phyloP scores from a whole-genome alignment of 2,797 vertebrate genomes.

The Gadopsis bispinosus region DNA sequence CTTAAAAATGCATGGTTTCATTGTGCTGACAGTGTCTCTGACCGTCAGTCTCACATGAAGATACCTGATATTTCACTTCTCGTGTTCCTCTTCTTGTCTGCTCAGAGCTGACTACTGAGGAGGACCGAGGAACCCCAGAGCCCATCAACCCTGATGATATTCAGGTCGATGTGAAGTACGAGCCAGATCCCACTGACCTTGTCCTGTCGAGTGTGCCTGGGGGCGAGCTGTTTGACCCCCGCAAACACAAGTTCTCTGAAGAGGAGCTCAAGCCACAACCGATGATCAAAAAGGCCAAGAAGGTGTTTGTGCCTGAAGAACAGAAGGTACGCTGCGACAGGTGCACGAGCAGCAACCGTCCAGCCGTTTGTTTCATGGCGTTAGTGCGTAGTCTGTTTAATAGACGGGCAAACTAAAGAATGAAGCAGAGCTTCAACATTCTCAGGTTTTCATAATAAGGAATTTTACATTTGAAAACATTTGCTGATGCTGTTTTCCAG shows the following conservation, averaged over 20 bases:
- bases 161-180: conserved; percentile 92
- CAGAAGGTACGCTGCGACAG: conserved; percentile 88
- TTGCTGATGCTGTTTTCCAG: background rate
- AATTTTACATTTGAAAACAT: background rate
- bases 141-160: conserved; percentile 88
- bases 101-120: conserved; percentile 85
- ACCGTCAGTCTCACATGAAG: background rate
- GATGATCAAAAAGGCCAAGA: conserved; percentile 99
- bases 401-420: fast-evolving
- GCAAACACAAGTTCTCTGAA: conserved; percentile 95
- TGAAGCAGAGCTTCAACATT: background rate
- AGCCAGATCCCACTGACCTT: conserved; percentile 95
- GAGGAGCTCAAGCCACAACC: conserved; percentile 98
- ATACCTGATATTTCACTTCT: background rate
- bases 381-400: background rate
- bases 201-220: conserved; percentile 96
- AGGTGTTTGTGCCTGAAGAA: conserved; percentile 94
- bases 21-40: background rate
- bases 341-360: background rate
- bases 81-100: conserved; percentile 14
- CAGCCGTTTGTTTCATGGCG: background rate
- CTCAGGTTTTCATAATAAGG: background rate
- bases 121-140: conserved; percentile 86
- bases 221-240: conserved; percentile 95
- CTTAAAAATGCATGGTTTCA: background rate